Percentiles rank a stretch among this genome's conserved stretches.
Evolutionary conservation across 2,888 invertebrate genomes (phyloP).

Genomic region (Trissolcus brochymenae): DNA sequence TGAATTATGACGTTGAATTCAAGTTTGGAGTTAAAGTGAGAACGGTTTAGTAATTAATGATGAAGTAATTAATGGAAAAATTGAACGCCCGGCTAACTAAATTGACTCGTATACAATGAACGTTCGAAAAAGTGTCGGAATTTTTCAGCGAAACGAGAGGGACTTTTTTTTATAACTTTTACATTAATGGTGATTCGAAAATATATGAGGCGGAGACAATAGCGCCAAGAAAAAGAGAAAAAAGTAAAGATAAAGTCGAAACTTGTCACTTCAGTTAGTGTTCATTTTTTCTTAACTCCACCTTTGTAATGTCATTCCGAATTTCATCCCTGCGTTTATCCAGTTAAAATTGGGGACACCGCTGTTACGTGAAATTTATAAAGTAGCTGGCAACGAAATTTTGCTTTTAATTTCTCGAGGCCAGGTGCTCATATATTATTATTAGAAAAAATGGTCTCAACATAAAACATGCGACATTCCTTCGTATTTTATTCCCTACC

Average conservation of each 20-base stretch:
- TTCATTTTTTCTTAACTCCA: constrained; percentile 61
- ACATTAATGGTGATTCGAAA: constrained; percentile 47
- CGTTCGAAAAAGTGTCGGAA: constrained; percentile 30
- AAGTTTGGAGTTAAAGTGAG: constrained; percentile 29
- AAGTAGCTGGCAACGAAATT: constrained; percentile 28
- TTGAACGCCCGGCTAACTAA: constrained; percentile 41
- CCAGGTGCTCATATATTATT: constrained; percentile 13
- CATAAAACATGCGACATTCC: not conserved
- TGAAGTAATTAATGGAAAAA: constrained; percentile 36
- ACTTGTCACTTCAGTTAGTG: constrained; percentile 66
- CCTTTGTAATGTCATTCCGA: constrained; percentile 44
- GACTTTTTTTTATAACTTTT: constrained; percentile 39
- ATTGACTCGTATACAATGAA: constrained; percentile 38
- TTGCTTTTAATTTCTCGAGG: constrained; percentile 14
- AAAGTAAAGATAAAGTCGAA: constrained; percentile 61
- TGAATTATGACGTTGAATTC: constrained; percentile 42
- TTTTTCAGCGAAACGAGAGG: constrained; percentile 16
- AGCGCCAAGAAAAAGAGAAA: constrained; percentile 34
- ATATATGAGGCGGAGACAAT: constrained; percentile 48
- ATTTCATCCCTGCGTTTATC: constrained; percentile 48
- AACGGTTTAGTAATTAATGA: constrained; percentile 41
- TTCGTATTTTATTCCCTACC: too few species aligned
- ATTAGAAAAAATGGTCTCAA: constrained; percentile 2
- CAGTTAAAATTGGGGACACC: constrained; percentile 25
- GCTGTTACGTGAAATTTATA: constrained; percentile 27